A percentile compares a stretch with the other conserved stretches of the same genome.
Evolutionary conservation across 2,888 invertebrate species (phyloP).

Genomic region (Acrobasis suavella): DNA sequence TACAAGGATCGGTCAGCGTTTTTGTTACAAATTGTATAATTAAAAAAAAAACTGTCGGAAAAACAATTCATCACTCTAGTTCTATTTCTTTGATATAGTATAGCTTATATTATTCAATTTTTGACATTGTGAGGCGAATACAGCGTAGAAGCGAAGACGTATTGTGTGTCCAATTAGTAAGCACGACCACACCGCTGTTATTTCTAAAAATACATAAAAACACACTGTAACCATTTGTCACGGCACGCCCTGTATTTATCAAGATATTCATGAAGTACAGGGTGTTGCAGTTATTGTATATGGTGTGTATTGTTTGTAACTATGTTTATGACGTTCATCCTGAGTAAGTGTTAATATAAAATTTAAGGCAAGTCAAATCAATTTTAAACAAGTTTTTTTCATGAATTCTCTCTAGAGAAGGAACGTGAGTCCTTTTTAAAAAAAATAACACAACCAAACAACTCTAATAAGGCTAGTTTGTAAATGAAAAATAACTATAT

Average conservation of each 20-base stretch:
- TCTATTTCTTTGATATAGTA: slow-evolving; percentile 14
- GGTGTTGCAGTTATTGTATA: background rate
- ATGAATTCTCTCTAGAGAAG: no score
- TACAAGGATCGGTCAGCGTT: no score
- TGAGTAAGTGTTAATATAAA: no score
- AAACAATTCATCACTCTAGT: slow-evolving; percentile 13
- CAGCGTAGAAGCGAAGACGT: slow-evolving; percentile 45
- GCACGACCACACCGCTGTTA: slow-evolving; percentile 52
- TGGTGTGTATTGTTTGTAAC: background rate
- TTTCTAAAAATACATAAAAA: slow-evolving; percentile 80
- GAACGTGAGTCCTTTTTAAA: no score
- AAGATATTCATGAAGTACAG: slow-evolving; percentile 51
- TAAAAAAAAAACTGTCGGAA: background rate
- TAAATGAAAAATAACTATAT: no score
- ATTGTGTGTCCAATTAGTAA: slow-evolving; percentile 78
- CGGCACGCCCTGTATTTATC: slow-evolving; percentile 77
- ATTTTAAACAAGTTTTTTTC: no score
- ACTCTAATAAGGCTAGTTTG: no score
- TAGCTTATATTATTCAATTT: slow-evolving; percentile 10
- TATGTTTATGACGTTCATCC: background rate
- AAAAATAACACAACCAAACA: no score
- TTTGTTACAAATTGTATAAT: no score
- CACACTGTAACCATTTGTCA: slow-evolving; percentile 81
- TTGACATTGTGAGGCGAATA: slow-evolving; percentile 12
- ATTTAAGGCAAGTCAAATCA: no score